Percentiles rank a stretch among this genome's conserved stretches.
Conservation (phyloP, 2,797 vertebrate genomes). For the Ctenopoma multispine region DNA sequence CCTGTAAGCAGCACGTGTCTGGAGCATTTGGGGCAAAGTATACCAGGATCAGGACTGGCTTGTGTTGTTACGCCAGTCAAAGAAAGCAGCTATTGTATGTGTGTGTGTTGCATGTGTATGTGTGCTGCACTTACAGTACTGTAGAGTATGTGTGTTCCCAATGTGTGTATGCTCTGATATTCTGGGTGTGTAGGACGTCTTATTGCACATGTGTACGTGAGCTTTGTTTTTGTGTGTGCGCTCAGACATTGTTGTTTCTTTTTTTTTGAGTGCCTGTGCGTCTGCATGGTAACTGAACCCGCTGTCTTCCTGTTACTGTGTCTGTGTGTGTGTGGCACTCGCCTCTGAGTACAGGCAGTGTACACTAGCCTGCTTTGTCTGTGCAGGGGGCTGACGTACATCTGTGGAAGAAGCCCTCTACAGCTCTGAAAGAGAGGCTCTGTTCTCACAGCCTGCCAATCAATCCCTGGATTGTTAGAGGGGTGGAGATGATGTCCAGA, state of each 20-base stretch:
- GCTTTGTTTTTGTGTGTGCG: slow-evolving; percentile 35
- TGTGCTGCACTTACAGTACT: slow-evolving; percentile 38
- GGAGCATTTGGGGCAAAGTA: slow-evolving; percentile 84
- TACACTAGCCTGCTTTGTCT: slow-evolving; percentile 77
- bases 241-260: not conserved
- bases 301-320: slow-evolving; percentile 72
- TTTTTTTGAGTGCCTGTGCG: not conserved
- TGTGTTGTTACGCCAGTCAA: slow-evolving; percentile 85
- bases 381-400: slow-evolving; percentile 55
- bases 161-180: not conserved
- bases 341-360: slow-evolving; percentile 51
- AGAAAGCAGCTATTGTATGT: slow-evolving; percentile 90
- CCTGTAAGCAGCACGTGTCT: slow-evolving; percentile 78
- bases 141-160: not conserved
- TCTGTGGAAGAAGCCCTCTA: slow-evolving; percentile 63
- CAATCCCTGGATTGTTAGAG: slow-evolving; percentile 45
- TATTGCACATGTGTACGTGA: slow-evolving; percentile 21
- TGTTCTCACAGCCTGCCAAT: slow-evolving; percentile 68
- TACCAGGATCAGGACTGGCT: slow-evolving; percentile 73
- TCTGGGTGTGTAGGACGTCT: not conserved
- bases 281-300: slow-evolving; percentile 72
- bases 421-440: slow-evolving; percentile 65
- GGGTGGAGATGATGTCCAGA: slow-evolving; percentile 56
- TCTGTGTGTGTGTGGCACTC: slow-evolving; percentile 75
- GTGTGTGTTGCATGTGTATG: slow-evolving; percentile 79